Evolutionary conservation across 2,888 invertebrate species (phyloP).

Genomic region (Lithophane socia): DNA sequence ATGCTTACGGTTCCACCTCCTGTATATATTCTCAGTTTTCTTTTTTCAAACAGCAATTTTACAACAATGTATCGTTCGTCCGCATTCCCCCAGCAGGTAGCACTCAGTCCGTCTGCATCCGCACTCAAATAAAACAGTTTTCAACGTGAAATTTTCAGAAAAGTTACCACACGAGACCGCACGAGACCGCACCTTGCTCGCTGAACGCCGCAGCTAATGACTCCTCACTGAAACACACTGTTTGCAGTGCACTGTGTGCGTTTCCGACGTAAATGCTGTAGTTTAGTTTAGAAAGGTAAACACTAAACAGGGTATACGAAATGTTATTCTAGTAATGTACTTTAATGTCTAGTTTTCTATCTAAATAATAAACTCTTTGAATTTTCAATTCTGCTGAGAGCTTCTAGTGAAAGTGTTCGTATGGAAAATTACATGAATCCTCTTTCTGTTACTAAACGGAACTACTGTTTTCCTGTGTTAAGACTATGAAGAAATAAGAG

Average conservation of each 20-base stretch:
- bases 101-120: constrained; percentile 67
- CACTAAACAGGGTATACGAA: not conserved
- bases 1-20: not conserved
- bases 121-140: constrained; percentile 76
- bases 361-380: not conserved
- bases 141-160: constrained; percentile 73
- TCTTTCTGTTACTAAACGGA: not conserved
- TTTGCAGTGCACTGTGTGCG: constrained; percentile 22
- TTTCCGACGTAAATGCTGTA: not conserved
- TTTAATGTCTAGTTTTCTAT: not conserved
- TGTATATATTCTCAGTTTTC: not conserved
- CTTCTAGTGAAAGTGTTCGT: not conserved
- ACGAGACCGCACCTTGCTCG: constrained; percentile 34
- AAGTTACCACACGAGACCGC: constrained; percentile 60
- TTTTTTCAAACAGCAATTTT: not conserved
- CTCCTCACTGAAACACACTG: constrained; percentile 33
- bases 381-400: constrained; percentile 10
- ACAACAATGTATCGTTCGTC: constrained; percentile 26
- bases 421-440: not conserved
- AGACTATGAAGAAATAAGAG: not conserved
- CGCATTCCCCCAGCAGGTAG: constrained; percentile 63
- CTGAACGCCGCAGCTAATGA: constrained; percentile 55
- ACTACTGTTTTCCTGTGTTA: not conserved
- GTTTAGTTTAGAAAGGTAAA: constrained; percentile 11
- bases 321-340: not conserved